These are phyloP conservation scores for Sinonovacula constricta DNA, from an alignment of 1,140 invertebrate species.

Conservation along the genomic window DNA sequence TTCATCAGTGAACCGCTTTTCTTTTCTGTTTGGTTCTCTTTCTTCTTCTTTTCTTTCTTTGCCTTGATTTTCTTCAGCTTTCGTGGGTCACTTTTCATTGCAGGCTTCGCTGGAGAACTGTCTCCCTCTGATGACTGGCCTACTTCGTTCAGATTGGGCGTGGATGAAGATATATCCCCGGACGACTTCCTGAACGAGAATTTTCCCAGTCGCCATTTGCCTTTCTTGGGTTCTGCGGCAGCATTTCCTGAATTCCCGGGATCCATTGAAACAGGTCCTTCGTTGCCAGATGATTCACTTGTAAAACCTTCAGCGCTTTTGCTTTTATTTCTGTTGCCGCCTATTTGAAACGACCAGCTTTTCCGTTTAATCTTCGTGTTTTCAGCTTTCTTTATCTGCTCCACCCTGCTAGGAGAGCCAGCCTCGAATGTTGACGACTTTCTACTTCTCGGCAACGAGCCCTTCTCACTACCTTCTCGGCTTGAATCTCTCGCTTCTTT, in stretches of 20 bases:
- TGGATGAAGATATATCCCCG: slow-evolving; percentile 28
- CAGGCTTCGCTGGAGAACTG: neutral
- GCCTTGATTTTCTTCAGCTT: slow-evolving; percentile 10
- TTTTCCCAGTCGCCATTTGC: slow-evolving; percentile 39
- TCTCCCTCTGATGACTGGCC: slow-evolving; percentile 8
- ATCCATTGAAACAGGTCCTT: slow-evolving; percentile 30
- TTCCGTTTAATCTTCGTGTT: slow-evolving; percentile 34
- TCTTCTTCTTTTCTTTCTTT: neutral
- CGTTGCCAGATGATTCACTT: neutral
- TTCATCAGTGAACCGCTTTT: neutral
- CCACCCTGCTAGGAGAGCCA: slow-evolving; percentile 9
- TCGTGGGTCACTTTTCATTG: neutral
- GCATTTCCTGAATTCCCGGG: slow-evolving; percentile 19
- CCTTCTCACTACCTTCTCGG: neutral
- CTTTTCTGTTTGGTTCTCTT: neutral
- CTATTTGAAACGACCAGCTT: slow-evolving; percentile 47
- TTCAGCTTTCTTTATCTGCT: neutral
- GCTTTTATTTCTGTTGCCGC: slow-evolving; percentile 25
- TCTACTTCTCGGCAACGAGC: neutral
- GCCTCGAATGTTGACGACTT: neutral
- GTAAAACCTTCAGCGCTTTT: neutral
- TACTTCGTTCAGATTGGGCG: slow-evolving; percentile 33
- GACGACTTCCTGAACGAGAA: slow-evolving; percentile 28
- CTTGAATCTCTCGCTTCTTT: neutral
- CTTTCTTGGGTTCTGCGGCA: slow-evolving; percentile 11